phyloP scores from a whole-genome alignment of 2,113 vertebrate genomes.

The Myotis davidii region DNA sequence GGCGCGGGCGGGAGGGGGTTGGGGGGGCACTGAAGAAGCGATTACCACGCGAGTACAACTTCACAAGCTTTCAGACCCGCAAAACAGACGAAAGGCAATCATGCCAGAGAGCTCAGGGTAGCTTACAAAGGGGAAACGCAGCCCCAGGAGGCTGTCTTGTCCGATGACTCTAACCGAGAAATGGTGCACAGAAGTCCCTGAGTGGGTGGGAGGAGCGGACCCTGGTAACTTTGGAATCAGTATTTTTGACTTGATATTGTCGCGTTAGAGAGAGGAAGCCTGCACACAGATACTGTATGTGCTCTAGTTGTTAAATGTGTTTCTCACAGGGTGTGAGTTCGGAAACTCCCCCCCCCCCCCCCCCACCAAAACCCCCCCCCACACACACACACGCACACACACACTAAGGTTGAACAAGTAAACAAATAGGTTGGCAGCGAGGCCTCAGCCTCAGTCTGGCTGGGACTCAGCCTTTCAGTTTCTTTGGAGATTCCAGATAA shows the following conservation, averaged over 20 bases:
- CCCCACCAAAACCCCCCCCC: too few relatives aligned
- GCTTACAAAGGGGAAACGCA: not conserved
- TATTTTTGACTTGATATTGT: not conserved
- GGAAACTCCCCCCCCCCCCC: not conserved
- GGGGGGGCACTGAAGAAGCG: not conserved
- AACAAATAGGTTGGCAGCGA: not conserved
- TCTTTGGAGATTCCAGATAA: not conserved
- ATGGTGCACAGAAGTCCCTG: not conserved
- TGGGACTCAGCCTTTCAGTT: not conserved
- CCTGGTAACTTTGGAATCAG: not conserved
- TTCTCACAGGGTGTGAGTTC: not conserved
- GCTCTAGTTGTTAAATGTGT: not conserved
- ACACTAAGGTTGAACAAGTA: not conserved
- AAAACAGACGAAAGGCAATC: not conserved
- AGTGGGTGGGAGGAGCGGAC: not conserved
- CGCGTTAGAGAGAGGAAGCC: not conserved
- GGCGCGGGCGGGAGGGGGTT: too few relatives aligned
- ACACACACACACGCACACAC: not conserved
- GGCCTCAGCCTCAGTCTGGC: not conserved
- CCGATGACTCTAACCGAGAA: not conserved
- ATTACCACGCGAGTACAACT: not conserved
- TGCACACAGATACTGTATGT: not conserved
- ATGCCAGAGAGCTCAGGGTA: not conserved
- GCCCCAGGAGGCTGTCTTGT: not conserved
- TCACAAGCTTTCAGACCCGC: not conserved